Evolutionary conservation across 92 coral and sea anemone species (phyloP).

Genomic region (Diadumene lineata): DNA sequence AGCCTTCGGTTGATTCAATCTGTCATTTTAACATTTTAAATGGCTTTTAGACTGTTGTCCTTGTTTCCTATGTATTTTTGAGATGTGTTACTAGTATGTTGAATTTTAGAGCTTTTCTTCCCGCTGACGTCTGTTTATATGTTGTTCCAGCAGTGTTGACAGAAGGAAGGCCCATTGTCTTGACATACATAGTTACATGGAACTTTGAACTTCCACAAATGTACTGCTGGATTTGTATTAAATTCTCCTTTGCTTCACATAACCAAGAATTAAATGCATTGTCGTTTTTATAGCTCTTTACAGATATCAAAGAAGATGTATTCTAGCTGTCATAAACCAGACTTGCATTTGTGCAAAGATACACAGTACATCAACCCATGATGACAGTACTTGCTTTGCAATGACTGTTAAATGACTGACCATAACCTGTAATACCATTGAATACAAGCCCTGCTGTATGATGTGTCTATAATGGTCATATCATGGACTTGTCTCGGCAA

Average conservation of each 20-base stretch:
- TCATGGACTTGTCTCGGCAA: no score
- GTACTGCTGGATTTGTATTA: not conserved
- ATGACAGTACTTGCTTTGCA: not conserved
- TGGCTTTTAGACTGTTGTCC: no score
- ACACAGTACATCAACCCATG: not conserved
- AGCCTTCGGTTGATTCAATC: not conserved
- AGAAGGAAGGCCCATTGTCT: not conserved
- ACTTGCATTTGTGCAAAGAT: not conserved
- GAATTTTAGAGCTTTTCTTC: no score
- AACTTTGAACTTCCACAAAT: not conserved
- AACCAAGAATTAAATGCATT: not conserved
- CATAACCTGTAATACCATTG: slow-evolving; percentile 2
- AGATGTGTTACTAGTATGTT: no score
- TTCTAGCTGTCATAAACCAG: not conserved
- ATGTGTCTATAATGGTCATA: not conserved
- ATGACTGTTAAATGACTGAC: no score
- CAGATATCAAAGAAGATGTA: not conserved
- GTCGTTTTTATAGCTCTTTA: not conserved
- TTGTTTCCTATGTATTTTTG: no score
- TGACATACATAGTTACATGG: no score
- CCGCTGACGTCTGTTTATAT: no score
- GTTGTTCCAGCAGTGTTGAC: no score
- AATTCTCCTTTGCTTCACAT: not conserved
- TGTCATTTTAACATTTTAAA: no score
- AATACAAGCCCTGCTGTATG: not conserved